A percentile compares a stretch with the other conserved stretches of the same genome.
phyloP scores from a whole-genome alignment of 1,140 invertebrate genomes.

The Drosophila melanica region DNA sequence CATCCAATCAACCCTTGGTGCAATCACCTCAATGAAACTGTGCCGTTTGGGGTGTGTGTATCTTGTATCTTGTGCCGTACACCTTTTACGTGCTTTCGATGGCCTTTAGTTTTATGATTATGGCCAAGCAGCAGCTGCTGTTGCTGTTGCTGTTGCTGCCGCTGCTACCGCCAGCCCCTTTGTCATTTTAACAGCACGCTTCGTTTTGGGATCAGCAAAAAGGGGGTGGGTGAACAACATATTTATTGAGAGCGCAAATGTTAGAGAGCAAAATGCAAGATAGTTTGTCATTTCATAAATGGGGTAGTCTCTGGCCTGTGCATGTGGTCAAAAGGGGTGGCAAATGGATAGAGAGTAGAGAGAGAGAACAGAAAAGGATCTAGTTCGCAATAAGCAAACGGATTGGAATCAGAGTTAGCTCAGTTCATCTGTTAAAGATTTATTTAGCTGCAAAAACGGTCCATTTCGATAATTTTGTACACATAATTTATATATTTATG shows the following conservation, averaged over 20 bases:
- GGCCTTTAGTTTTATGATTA: constrained; percentile 32
- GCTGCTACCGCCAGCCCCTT: constrained; percentile 30
- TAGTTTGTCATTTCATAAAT: constrained; percentile 35
- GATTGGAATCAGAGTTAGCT: constrained; percentile 24
- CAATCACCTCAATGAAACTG: constrained; percentile 2
- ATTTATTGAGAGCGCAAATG: constrained; percentile 14
- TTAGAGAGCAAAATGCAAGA: constrained; percentile 13
- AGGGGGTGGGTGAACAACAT: constrained; percentile 20
- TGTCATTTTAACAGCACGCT: constrained; percentile 40
- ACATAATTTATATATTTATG: too few relatives aligned
- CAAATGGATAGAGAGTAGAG: neutral
- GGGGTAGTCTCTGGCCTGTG: constrained; percentile 16
- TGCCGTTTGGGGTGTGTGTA: constrained; percentile 14
- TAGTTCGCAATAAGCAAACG: constrained; percentile 9
- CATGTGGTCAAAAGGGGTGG: constrained; percentile 15
- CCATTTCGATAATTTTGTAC: too few relatives aligned
- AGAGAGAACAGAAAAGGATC: constrained; percentile 8
- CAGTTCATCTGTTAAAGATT: neutral
- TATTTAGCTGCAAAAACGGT: neutral
- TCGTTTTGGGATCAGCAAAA: constrained; percentile 25
- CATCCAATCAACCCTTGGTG: constrained; percentile 24
- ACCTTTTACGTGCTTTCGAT: constrained; percentile 17
- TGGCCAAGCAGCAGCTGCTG: constrained; percentile 49
- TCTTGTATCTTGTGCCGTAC: constrained; percentile 10
- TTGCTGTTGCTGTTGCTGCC: constrained; percentile 5